phyloP scores from a whole-genome alignment of 2,797 vertebrate species.

The Avahi laniger region DNA sequence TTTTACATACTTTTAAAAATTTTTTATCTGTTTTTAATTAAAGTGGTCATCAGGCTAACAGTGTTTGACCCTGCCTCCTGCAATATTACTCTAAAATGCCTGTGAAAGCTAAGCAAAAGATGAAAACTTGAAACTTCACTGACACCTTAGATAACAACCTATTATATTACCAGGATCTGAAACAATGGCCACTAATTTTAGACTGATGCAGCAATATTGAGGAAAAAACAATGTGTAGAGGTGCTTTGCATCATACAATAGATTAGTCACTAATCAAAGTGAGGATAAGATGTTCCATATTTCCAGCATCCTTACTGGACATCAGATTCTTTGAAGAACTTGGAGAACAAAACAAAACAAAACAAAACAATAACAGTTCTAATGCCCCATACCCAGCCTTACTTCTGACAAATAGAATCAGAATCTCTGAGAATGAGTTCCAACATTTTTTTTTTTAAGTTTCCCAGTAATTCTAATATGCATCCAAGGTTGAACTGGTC shows the following conservation, averaged over 20 bases:
- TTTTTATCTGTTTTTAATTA: not conserved
- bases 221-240: not conserved
- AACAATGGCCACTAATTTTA: not conserved
- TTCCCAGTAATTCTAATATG: not conserved
- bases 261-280: not conserved
- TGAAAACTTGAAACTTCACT: not conserved
- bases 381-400: not conserved
- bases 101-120: not conserved
- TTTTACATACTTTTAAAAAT: not conserved
- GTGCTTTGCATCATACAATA: not conserved
- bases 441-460: not conserved
- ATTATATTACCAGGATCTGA: not conserved
- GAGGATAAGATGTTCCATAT: not conserved
- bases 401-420: not conserved
- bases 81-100: not conserved
- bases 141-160: not conserved
- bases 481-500: not conserved
- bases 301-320: not conserved
- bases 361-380: not conserved
- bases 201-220: not conserved
- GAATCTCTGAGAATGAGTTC: not conserved
- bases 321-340: not conserved
- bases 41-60: not conserved
- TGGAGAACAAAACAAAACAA: not conserved
- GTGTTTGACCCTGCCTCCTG: not conserved